Evolutionary conservation across 2,113 vertebrate genomes (phyloP).

Genomic region (Gopherus flavomarginatus): DNA sequence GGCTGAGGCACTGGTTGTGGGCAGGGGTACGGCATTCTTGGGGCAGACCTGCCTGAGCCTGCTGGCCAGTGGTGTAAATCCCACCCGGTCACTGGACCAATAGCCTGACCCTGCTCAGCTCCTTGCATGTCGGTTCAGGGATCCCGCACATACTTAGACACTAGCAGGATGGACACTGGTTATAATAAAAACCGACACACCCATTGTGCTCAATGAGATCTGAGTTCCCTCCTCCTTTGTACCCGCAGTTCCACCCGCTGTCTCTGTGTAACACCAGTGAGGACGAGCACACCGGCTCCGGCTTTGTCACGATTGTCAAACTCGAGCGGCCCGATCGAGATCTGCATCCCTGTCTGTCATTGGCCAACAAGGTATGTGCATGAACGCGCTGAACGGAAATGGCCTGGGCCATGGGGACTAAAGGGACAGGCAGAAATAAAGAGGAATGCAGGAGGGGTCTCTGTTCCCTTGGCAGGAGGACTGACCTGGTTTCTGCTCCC

Average conservation of each 20-base stretch:
- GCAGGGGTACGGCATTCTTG: neutral
- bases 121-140: neutral
- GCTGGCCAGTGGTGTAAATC: neutral
- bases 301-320: slow-evolving; percentile 97
- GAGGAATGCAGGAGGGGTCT: neutral
- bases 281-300: slow-evolving; percentile 91
- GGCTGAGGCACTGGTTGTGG: neutral
- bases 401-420: neutral
- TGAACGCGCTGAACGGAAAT: neutral
- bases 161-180: neutral
- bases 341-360: slow-evolving; percentile 88
- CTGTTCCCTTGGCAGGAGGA: neutral
- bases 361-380: slow-evolving; percentile 90
- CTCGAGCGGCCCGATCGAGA: slow-evolving; percentile 89
- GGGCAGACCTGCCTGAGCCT: no score
- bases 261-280: slow-evolving; percentile 98
- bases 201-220: neutral
- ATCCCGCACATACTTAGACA: neutral
- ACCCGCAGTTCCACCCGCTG: slow-evolving; percentile 92
- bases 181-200: neutral
- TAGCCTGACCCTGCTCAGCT: neutral
- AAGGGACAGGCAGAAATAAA: neutral
- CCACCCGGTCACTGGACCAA: neutral
- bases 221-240: slow-evolving; percentile 15
- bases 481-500: neutral